Evolutionary conservation across 2,888 invertebrate species (phyloP), one percentile per base, ranked within the genome.

Genomic region (Drosophila diplacantha): DNA sequence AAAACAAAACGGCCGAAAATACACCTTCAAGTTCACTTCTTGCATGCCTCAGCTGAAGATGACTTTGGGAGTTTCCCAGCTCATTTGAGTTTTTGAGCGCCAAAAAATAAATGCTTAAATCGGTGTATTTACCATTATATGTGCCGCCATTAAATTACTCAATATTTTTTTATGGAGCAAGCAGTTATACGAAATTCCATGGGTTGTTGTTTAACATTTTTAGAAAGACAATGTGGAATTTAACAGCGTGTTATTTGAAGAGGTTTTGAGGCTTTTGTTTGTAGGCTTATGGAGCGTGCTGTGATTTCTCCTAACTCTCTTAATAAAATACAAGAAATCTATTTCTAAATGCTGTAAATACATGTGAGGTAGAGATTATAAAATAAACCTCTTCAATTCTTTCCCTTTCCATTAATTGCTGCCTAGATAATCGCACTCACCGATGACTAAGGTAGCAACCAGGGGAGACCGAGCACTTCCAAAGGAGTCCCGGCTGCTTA

Each of bases 1-100:
- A 44, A 44, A 50, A 63, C 63, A 54, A 38, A 64, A 32, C 56
- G 37, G 54, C 54, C 54, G 37, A 56, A 55, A 55, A 38, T 34
- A 52, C 32, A 20, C 53, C 50, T 54, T 58, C 58, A 58, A 51
- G 20, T 46, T 53, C 53, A 71, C 29, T 49, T 51, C 35, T 22
- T 39, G 39, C 34, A 37, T 52, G 59, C 60, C 47, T 39, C 47
- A 29, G 54, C 54, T 37, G 54, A 54, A 39, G 49, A 39, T 49
- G 61, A 47, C 38, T 61, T 31, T 50, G 37, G 57, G 37, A 24
- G 31, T 39, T 46, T 58, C 44, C 59, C 41, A 43, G 32, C 20
- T 22, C 32, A 31, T 5, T 32, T 24, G 1, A 16, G 12, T 50
- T 39, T 8, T 18, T 14, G 0, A 8, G 3, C 6, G 0, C 2